Base-by-base conservation (phyloP, 1,140 invertebrate genomes). In the Scaptomyza graminum region DNA sequence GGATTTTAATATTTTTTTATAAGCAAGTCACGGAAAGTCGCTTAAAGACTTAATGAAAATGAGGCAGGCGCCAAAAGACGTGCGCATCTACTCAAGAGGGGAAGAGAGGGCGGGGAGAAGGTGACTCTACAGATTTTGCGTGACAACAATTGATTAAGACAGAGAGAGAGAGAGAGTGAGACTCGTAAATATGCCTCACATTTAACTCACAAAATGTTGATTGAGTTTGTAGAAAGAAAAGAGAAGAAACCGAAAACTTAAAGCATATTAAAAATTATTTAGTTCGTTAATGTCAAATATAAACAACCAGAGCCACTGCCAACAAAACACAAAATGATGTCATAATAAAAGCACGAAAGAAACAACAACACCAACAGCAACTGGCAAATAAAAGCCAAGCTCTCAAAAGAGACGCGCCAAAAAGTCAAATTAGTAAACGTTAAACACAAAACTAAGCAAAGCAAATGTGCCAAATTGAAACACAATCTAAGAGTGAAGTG, bases 1-100 rank as follows among this genome's bases (percentile, higher is more conserved):
- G 83, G 79, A 88, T 88, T 83, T 76, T 81, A 60, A 88, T 88
- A 88, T 88, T 74, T 74, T 82, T 87, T 87, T 87, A 88, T 83
- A 88, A 83, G 74, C 76, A 15, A 89, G 83, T 88, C 83, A 88
- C 83, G 83, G 73, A 76, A 83, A 76, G 82, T 76, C 79, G 72
- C 59, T 82, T 82, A 77, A 74, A 76, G 46, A 64, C 75, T 74
- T 78, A 87, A 87, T 87, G 70, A 63, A 87, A 85, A 71, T 59
- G 47, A 68, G 74, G 67, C 64, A 76, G 67, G 71, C 71, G 71
- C 71, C 71, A 75, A 75, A 75, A 75, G 72, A 71, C 73, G 62
- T 75, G 73, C 74, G 65, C 69, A 56, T 18, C 31, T 22, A 67
- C 49, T 41, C 61, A 46, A 56, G 16, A n/a, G 43, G 18, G 13